Evolutionary conservation across 2,888 invertebrate species (phyloP).

Genomic region (Microplitis manilae): DNA sequence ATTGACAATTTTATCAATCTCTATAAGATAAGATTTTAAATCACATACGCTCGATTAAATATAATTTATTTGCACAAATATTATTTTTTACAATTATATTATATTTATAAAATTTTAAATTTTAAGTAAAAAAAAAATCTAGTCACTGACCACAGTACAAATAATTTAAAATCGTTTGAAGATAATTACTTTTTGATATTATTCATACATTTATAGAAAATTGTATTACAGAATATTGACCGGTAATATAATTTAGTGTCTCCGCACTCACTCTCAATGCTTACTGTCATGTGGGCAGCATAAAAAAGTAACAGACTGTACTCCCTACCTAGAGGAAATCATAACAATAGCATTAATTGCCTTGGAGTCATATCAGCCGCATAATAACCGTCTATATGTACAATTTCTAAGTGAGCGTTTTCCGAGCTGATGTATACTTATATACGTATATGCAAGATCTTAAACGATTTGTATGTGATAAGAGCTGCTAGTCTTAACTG

Average conservation of each 20-base stretch:
- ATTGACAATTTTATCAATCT: conserved; percentile 27
- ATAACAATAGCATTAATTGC: conserved; percentile 71
- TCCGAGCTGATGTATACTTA: conserved; percentile 13
- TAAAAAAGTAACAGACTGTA: conserved; percentile 55
- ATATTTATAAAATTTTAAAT: neutral
- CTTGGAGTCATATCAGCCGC: conserved; percentile 65
- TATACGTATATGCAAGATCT: neutral
- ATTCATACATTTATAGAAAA: neutral
- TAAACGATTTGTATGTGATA: neutral
- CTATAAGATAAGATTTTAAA: neutral
- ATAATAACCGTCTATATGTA: conserved; percentile 63
- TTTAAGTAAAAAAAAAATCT: neutral
- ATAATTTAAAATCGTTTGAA: neutral
- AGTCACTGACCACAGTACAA: neutral
- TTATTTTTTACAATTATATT: neutral
- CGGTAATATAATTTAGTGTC: conserved; percentile 37
- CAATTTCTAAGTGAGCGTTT: conserved; percentile 28
- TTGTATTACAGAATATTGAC: conserved; percentile 4
- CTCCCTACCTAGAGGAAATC: conserved; percentile 61
- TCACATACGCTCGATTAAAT: neutral
- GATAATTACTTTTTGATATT: no score
- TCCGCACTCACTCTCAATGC: conserved; percentile 47
- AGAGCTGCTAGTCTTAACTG: neutral
- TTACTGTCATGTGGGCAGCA: conserved; percentile 48
- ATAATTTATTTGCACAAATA: neutral